Evolutionary conservation across 2,888 invertebrate genomes (phyloP), one percentile per base, ranked within the genome.

Genomic region (Schrankia costaestrigalis): DNA sequence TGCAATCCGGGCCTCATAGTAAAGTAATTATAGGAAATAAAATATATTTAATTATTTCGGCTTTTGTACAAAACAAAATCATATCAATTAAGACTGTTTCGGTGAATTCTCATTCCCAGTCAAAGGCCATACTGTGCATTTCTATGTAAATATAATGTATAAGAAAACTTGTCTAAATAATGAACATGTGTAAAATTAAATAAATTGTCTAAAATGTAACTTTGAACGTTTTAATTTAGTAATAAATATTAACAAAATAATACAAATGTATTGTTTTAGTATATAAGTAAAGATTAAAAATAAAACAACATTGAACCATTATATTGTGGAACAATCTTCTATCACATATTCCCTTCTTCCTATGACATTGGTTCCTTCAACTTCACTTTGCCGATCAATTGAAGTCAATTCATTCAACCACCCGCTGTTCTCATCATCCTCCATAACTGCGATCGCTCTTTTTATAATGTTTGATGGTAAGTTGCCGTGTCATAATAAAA

Each of bases 111-210:
- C 50, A 51, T 59, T 61, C 47, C 47, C 62, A 63, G 55, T 61
- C 66, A 57, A 61, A 60, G 77, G 81, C 75, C 78, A 65, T 66
- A 62, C 60, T 78, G 81, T 82, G 83, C 77, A 83, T 83, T 81
- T 62, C 63, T 52, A 52, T 87, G 86, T 87, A 86, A 80, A 87
- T 86, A 87, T 84, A 71, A 62, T 52, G 50, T 52, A 21, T 81
- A 82, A 84, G 80, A 45, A 59, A 74, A 68, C 69, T 76, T 73
- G 74, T 84, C 77, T 81, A 71, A 75, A 74, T 79, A 78, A 78
- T 70, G 65, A 82, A 83, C 81, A 81, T 80, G 85, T 86, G 86
- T 87, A 86, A 81, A 86, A 86, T 83, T 68, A 79, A 86, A 84
- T 86, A 87, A 87, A 87, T 79, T 81, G 78, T 86, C 77, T 78